A percentile compares a stretch with the other conserved stretches of the same genome.
Conservation (phyloP, 2,113 vertebrate genomes). For the Grammomys surdaster region DNA sequence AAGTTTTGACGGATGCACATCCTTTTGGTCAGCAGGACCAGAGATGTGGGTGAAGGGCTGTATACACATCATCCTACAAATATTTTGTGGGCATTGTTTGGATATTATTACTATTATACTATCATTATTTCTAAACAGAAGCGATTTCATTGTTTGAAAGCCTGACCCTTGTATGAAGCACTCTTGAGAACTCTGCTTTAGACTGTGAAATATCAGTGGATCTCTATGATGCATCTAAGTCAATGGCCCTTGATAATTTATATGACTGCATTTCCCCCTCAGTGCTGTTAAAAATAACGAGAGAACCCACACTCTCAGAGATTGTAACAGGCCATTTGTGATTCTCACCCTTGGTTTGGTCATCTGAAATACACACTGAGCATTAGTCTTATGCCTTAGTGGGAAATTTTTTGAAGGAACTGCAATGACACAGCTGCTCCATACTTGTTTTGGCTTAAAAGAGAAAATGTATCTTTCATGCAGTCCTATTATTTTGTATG, state of each 20-base stretch:
- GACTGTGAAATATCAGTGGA: conserved; percentile 81
- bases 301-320: conserved; percentile 77
- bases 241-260: conserved; percentile 84
- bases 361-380: conserved; percentile 83
- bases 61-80: conserved; percentile 33
- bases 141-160: conserved; percentile 82
- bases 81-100: conserved; percentile 58
- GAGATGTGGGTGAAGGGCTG: neutral
- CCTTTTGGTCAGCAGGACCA: no score
- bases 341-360: conserved; percentile 85
- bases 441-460: conserved; percentile 79
- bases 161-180: conserved; percentile 81
- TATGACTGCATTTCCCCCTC: conserved; percentile 57
- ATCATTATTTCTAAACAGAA: conserved; percentile 7
- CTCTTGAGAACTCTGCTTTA: conserved; percentile 79
- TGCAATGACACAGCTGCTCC: conserved; percentile 59
- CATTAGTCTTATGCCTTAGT: conserved; percentile 77
- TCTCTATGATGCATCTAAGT: conserved; percentile 82
- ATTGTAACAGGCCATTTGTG: conserved; percentile 85
- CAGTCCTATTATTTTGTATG: conserved; percentile 73
- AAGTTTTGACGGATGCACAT: neutral
- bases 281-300: conserved; percentile 81
- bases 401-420: conserved; percentile 82
- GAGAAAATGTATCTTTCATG: conserved; percentile 86
- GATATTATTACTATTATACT: neutral